Evolutionary conservation across 2,888 invertebrate genomes (phyloP).

Genomic region (Cepaea hortensis): DNA sequence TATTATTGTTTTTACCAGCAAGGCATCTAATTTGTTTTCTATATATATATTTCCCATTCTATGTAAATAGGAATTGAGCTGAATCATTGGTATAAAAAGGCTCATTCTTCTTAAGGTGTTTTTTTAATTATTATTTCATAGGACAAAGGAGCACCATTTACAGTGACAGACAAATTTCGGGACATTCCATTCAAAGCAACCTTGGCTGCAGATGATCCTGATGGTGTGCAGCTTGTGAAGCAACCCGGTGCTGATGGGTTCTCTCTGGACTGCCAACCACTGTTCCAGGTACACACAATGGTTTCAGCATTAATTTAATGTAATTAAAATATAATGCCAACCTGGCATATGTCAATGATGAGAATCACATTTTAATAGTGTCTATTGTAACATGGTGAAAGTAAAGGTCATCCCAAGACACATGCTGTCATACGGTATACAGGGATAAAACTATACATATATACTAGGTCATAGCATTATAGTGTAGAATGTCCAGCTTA

Average conservation of each 20-base stretch:
- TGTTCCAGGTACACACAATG: constrained; percentile 70
- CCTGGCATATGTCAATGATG: not conserved
- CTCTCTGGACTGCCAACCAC: constrained; percentile 71
- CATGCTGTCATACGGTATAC: too few species aligned
- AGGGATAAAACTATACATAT: too few species aligned
- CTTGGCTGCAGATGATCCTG: constrained; percentile 69
- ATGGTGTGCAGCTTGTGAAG: constrained; percentile 59
- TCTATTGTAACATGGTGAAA: too few species aligned
- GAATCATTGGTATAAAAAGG: too few species aligned
- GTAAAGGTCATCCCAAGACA: too few species aligned
- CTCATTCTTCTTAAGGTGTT: too few species aligned
- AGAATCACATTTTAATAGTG: not conserved
- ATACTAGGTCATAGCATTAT: too few species aligned
- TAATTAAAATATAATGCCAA: not conserved
- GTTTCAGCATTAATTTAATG: not conserved
- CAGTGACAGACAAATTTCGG: constrained; percentile 65
- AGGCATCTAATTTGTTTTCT: too few species aligned
- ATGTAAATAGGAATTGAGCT: too few species aligned
- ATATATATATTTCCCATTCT: too few species aligned
- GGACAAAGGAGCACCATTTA: constrained; percentile 73
- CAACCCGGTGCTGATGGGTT: constrained; percentile 74
- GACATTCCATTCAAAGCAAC: constrained; percentile 72
- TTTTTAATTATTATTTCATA: constrained; percentile 46
- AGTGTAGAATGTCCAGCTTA: too few species aligned
- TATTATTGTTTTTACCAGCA: too few species aligned